Evolutionary conservation across 1,140 invertebrate species (phyloP).

Genomic region (Papilio xuthus): DNA sequence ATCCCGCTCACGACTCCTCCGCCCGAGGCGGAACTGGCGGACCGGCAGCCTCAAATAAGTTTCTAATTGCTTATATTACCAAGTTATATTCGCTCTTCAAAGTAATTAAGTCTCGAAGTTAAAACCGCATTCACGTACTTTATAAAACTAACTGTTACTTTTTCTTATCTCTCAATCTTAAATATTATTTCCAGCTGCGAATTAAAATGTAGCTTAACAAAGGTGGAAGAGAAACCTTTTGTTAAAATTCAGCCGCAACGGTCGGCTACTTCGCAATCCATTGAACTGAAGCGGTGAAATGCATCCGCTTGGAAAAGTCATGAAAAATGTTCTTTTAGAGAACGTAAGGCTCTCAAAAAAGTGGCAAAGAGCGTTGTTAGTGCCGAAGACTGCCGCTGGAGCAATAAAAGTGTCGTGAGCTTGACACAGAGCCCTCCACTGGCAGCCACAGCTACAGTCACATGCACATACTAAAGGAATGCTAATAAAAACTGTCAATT

Average conservation of each 20-base stretch:
- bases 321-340: constrained; percentile 63
- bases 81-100: constrained; percentile 79
- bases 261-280: constrained; percentile 57
- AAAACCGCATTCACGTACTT: constrained; percentile 75
- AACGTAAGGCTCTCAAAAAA: constrained; percentile 56
- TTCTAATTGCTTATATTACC: constrained; percentile 82
- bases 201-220: constrained; percentile 49
- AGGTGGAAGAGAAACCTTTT: constrained; percentile 56
- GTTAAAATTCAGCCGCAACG: constrained; percentile 58
- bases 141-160: constrained; percentile 59
- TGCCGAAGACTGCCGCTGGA: constrained; percentile 38
- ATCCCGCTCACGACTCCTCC: constrained; percentile 78
- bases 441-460: constrained; percentile 17
- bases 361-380: constrained; percentile 57
- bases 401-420: constrained; percentile 54
- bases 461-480: constrained; percentile 25
- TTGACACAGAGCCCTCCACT: constrained; percentile 30
- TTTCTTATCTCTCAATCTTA: constrained; percentile 48
- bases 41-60: constrained; percentile 81
- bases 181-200: constrained; percentile 47
- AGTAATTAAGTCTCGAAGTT: constrained; percentile 79
- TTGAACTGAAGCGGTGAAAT: constrained; percentile 63
- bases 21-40: constrained; percentile 76
- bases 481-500: constrained; percentile 27
- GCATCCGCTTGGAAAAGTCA: constrained; percentile 65